Evolutionary conservation across 2,888 invertebrate species (phyloP).

Genomic region (Octodonta nipae): DNA sequence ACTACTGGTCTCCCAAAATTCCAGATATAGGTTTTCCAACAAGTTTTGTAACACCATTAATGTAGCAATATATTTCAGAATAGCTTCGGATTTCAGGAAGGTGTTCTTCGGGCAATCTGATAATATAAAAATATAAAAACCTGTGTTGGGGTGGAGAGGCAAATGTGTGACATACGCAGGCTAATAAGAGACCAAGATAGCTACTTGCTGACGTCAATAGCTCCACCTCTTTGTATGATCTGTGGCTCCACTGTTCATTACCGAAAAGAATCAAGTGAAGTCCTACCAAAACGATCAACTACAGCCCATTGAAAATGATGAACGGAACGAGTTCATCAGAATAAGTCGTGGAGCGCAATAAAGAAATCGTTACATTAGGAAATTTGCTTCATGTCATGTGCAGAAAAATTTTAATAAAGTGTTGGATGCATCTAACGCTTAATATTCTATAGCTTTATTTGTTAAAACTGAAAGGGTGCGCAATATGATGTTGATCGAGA

Average conservation of each 20-base stretch:
- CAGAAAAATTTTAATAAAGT: not conserved
- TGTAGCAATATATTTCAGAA: constrained; percentile 79
- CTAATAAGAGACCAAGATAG: too few species aligned
- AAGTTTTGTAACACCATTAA: constrained; percentile 54
- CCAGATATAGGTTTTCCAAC: constrained; percentile 79
- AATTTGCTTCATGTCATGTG: not conserved
- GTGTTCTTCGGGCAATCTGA: too few species aligned
- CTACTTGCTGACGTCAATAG: too few species aligned
- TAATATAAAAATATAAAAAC: too few species aligned
- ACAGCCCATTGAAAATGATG: too few species aligned
- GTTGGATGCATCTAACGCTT: not conserved
- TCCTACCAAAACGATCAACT: too few species aligned
- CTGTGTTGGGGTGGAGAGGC: too few species aligned
- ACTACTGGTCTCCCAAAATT: constrained; percentile 92
- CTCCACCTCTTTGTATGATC: too few species aligned
- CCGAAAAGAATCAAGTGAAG: too few species aligned
- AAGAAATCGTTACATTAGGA: not conserved
- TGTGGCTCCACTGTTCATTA: too few species aligned
- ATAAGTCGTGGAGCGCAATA: not conserved
- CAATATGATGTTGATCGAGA: not conserved
- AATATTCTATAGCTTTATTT: not conserved
- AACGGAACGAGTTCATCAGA: not conserved
- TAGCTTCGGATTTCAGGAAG: constrained; percentile 82
- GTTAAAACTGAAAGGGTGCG: not conserved
- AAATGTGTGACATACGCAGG: too few species aligned